Percentiles rank a stretch among this genome's conserved stretches.
These are phyloP conservation scores for Lepilemur septentrionalis DNA, from an alignment of 2,797 vertebrate species.

Conservation along the genomic window DNA sequence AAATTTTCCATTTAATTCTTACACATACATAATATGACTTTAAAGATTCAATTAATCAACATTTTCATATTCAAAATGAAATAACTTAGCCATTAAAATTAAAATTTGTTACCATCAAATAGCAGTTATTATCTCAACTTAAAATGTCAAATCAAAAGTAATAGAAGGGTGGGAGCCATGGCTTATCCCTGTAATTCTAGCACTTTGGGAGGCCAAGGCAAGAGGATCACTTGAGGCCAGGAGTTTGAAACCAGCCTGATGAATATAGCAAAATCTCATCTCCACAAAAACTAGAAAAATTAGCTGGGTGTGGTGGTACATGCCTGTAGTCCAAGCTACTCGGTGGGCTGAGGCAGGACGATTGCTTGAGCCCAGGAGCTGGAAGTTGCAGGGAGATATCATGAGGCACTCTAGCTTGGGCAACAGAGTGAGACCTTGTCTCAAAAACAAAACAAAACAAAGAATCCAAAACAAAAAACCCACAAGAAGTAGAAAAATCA, in stretches of 20 bases:
- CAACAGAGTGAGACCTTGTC: background rate
- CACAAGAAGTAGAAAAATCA: background rate
- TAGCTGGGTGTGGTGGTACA: background rate
- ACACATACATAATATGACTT: background rate
- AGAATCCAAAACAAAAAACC: too few species aligned
- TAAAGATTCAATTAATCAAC: constrained; percentile 9
- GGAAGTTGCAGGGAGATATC: background rate
- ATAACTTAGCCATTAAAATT: background rate
- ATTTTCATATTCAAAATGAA: constrained; percentile 44
- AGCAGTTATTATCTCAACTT: background rate
- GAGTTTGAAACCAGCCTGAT: background rate
- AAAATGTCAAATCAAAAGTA: constrained; percentile 25
- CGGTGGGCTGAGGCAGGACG: background rate
- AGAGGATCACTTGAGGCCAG: background rate
- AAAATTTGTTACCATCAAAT: background rate
- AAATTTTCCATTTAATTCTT: background rate
- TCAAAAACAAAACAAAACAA: background rate
- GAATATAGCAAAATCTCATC: background rate
- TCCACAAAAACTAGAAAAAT: background rate
- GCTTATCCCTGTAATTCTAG: background rate
- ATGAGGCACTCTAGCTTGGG: background rate
- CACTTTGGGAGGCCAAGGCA: background rate
- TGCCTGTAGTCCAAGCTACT: background rate
- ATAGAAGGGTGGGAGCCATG: background rate
- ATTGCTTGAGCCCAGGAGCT: background rate